phyloP scores from a whole-genome alignment of 2,888 invertebrate genomes.

The Platycheirus albimanus region DNA sequence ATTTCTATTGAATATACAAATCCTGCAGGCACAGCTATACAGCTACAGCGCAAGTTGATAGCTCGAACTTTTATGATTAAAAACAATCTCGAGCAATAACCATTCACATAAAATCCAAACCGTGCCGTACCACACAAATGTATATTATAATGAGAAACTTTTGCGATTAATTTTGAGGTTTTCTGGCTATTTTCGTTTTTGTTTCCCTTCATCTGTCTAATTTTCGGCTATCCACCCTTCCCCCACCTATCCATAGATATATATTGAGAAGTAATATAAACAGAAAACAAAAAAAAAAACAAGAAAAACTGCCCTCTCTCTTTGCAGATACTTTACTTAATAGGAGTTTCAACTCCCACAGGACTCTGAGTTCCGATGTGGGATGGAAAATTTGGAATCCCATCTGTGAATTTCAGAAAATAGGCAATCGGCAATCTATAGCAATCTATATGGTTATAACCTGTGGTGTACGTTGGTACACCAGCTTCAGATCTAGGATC shows the following conservation, averaged over 20 bases:
- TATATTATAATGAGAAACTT: conserved; percentile 43
- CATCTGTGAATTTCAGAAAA: conserved; percentile 2
- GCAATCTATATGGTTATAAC: neutral
- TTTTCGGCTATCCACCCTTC: conserved; percentile 6
- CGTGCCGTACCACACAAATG: conserved; percentile 32
- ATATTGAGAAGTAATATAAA: conserved; percentile 11
- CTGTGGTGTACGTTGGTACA: too few species aligned
- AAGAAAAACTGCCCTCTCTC: conserved; percentile 3
- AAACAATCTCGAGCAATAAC: conserved; percentile 23
- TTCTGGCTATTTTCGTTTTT: neutral
- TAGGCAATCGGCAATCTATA: conserved; percentile 24
- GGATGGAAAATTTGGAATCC: conserved; percentile 10
- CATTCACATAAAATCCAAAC: conserved; percentile 36
- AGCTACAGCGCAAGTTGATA: conserved; percentile 6
- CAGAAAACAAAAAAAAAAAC: neutral
- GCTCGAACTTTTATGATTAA: conserved; percentile 33
- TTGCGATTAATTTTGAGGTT: conserved; percentile 27
- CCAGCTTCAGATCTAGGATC: neutral
- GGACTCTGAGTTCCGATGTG: conserved; percentile 3
- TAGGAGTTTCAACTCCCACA: conserved; percentile 11
- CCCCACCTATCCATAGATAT: neutral
- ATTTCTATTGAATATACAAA: neutral
- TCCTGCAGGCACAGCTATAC: conserved; percentile 4
- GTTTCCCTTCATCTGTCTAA: neutral
- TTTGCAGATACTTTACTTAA: neutral